A percentile compares a stretch with the other conserved stretches of the same genome.
These are phyloP conservation scores for Drosophila merina DNA, from an alignment of 2,888 invertebrate species.

Conservation along the genomic window DNA sequence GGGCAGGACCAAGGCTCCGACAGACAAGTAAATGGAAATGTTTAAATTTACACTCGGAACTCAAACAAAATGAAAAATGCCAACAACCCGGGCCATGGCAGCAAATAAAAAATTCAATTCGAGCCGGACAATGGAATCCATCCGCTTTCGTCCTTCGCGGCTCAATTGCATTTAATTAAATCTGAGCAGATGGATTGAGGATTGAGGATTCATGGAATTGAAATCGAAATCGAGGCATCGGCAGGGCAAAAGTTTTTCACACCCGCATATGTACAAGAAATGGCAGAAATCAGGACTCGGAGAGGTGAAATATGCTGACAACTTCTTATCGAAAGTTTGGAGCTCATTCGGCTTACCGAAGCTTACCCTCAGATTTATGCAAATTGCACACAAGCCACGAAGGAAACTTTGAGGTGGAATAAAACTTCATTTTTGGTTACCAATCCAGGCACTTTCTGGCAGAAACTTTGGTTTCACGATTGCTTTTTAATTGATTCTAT, in stretches of 20 bases:
- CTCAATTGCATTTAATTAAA: conserved; percentile 45
- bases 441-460: neutral
- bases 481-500: neutral
- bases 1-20: neutral
- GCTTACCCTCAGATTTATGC: conserved; percentile 38
- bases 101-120: conserved; percentile 37
- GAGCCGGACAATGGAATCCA: conserved; percentile 29
- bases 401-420: conserved; percentile 18
- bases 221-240: conserved; percentile 34
- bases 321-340: conserved; percentile 33
- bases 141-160: conserved; percentile 6
- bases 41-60: conserved; percentile 38
- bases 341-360: conserved; percentile 29
- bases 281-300: neutral
- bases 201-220: neutral
- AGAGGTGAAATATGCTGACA: conserved; percentile 24
- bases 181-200: conserved; percentile 10
- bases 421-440: conserved; percentile 19
- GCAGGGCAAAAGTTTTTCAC: conserved; percentile 15
- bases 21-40: conserved; percentile 51
- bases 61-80: conserved; percentile 15
- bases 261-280: neutral
- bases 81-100: neutral
- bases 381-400: conserved; percentile 37
- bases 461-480: neutral